These are phyloP conservation scores for Epizoanthus rinbou DNA, from an alignment of 92 coral and sea anemone species.

Conservation along the genomic window DNA sequence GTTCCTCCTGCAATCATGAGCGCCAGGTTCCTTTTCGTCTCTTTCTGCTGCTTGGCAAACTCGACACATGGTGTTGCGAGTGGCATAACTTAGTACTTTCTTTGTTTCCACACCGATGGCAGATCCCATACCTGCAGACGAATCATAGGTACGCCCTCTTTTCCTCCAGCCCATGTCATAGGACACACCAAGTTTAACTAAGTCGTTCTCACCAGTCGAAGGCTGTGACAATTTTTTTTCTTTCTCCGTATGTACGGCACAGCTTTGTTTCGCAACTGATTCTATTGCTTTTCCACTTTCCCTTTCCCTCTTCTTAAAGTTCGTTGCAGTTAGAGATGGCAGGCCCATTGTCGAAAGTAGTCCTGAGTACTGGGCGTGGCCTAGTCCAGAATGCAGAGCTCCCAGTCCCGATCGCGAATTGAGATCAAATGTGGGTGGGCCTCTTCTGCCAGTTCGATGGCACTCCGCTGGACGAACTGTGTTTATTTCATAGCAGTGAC, in stretches of 20 bases:
- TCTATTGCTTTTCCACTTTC: conserved; percentile 31
- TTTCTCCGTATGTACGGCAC: not conserved
- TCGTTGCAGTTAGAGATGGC: conserved; percentile 26
- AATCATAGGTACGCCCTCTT: not conserved
- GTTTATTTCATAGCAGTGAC: not conserved
- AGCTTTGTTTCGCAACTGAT: conserved; percentile 34
- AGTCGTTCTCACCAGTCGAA: not conserved
- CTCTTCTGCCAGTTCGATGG: conserved; percentile 27
- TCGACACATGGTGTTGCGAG: conserved; percentile 38
- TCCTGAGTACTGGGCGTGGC: conserved; percentile 35
- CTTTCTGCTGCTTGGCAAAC: conserved; percentile 35
- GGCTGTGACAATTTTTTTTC: conserved; percentile 18
- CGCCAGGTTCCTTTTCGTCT: not conserved
- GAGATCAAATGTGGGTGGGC: conserved; percentile 30
- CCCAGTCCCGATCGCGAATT: conserved; percentile 39
- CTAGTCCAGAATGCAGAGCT: conserved; percentile 41
- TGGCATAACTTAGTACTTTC: conserved; percentile 29
- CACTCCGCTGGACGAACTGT: conserved; percentile 10
- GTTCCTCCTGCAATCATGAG: conserved; percentile 52
- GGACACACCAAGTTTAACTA: conserved; percentile 4
- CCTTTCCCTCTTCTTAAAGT: conserved; percentile 46
- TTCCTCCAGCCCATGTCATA: conserved; percentile 50
- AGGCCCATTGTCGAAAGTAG: conserved; percentile 18
- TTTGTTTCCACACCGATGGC: conserved; percentile 33
- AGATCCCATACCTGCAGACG: conserved; percentile 40